Conservation (phyloP, 2,797 vertebrate genomes). For the Toxotes lorentzi region DNA sequence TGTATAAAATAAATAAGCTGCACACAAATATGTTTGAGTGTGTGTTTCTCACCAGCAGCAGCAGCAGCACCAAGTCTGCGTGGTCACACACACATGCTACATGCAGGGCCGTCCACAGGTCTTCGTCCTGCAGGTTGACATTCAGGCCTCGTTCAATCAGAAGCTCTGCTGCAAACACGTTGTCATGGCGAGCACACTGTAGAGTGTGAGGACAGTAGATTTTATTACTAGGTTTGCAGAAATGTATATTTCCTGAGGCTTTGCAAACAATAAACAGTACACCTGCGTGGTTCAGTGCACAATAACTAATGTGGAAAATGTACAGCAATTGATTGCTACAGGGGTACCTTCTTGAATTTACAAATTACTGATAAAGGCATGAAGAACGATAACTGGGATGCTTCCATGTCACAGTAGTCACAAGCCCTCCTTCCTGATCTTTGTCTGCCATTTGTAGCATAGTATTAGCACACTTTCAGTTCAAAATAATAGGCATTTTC, state of each 20-base stretch:
- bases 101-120: slow-evolving; percentile 95
- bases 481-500: not conserved
- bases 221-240: not conserved
- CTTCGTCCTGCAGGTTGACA: slow-evolving; percentile 94
- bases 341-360: not conserved
- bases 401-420: not conserved
- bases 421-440: not conserved
- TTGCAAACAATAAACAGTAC: slow-evolving; percentile 6
- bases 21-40: slow-evolving; percentile 6
- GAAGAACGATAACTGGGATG: not conserved
- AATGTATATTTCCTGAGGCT: not conserved
- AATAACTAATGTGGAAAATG: slow-evolving; percentile 22
- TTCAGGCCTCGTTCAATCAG: slow-evolving; percentile 93
- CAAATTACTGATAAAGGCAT: slow-evolving; percentile 2
- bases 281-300: slow-evolving; percentile 12
- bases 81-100: slow-evolving; percentile 94
- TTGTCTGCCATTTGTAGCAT: not conserved
- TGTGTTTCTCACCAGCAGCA: slow-evolving; percentile 89
- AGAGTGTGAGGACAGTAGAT: slow-evolving; percentile 16
- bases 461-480: not conserved
- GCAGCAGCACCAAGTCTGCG: slow-evolving; percentile 90
- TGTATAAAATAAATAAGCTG: not conserved
- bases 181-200: slow-evolving; percentile 96
- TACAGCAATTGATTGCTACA: not conserved
- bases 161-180: slow-evolving; percentile 93